Conservation (phyloP, 2,797 vertebrate genomes). For the Lutjanus campechanus region DNA sequence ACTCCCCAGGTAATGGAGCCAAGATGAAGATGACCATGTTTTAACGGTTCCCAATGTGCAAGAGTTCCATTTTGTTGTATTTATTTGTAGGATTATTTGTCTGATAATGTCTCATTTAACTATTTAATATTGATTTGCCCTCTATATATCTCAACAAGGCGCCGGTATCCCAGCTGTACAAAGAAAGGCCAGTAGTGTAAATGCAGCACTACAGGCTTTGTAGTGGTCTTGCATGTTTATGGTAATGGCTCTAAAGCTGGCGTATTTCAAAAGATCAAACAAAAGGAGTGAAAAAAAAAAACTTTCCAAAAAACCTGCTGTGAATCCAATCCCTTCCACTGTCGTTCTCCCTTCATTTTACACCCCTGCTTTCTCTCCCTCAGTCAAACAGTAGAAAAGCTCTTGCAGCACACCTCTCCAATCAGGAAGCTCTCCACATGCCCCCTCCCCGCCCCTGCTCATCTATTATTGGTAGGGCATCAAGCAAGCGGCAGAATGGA, state of each 20-base stretch:
- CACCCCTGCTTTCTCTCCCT: background rate
- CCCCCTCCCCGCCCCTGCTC: constrained; percentile 36
- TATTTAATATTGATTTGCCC: background rate
- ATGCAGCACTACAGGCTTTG: background rate
- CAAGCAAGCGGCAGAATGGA: constrained; percentile 36
- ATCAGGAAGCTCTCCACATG: constrained; percentile 44
- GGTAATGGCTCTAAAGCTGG: background rate
- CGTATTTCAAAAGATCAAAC: constrained; percentile 16
- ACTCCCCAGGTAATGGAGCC: no score
- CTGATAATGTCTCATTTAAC: background rate
- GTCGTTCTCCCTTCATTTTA: constrained; percentile 1
- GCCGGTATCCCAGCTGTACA: background rate
- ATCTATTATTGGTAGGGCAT: constrained; percentile 51
- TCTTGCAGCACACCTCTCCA: constrained; percentile 23
- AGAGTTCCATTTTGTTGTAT: no score
- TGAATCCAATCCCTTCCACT: background rate
- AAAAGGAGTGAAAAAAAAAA: background rate
- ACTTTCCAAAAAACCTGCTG: background rate
- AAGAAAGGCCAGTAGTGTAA: background rate
- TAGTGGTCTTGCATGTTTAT: background rate
- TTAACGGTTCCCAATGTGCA: no score
- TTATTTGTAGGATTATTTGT: background rate
- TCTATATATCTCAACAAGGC: background rate
- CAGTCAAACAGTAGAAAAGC: constrained; percentile 19
- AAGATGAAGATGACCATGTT: no score